Conservation (phyloP, 2,113 vertebrate species). For the Cynopterus brachyotis region DNA sequence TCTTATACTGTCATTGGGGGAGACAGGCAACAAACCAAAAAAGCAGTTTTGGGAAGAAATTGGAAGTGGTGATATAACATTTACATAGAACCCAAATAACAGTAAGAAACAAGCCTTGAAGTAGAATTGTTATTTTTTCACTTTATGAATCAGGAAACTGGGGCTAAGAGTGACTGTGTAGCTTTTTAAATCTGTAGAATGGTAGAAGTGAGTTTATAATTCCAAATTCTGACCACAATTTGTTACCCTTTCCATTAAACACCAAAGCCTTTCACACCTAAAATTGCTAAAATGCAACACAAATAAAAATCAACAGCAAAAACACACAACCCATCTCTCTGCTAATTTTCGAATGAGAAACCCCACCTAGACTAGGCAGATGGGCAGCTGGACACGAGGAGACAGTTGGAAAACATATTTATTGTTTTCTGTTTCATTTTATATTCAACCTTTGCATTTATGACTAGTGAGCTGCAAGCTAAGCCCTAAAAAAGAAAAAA, state of each 20-base stretch:
- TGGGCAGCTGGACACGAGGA: conserved; percentile 33
- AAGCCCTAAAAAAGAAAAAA: background rate
- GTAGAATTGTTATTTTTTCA: background rate
- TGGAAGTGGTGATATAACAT: background rate
- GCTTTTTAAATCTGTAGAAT: background rate
- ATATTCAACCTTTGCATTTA: conserved; percentile 46
- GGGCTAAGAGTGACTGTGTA: background rate
- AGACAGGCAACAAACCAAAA: background rate
- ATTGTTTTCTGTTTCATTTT: conserved; percentile 40
- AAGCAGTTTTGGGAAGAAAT: background rate
- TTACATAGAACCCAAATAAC: background rate
- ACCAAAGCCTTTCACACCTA: conserved; percentile 24
- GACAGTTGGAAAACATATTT: conserved; percentile 47
- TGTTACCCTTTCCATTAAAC: background rate
- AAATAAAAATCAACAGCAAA: background rate
- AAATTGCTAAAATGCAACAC: background rate
- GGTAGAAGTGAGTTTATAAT: background rate
- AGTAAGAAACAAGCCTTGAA: background rate
- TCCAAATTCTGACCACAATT: background rate
- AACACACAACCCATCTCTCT: background rate
- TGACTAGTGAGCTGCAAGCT: conserved; percentile 32
- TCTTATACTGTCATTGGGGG: background rate
- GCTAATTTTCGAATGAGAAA: background rate
- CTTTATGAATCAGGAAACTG: background rate
- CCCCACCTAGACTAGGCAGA: background rate